phyloP scores from a whole-genome alignment of 2,888 invertebrate species.

The Lagria hirta region DNA sequence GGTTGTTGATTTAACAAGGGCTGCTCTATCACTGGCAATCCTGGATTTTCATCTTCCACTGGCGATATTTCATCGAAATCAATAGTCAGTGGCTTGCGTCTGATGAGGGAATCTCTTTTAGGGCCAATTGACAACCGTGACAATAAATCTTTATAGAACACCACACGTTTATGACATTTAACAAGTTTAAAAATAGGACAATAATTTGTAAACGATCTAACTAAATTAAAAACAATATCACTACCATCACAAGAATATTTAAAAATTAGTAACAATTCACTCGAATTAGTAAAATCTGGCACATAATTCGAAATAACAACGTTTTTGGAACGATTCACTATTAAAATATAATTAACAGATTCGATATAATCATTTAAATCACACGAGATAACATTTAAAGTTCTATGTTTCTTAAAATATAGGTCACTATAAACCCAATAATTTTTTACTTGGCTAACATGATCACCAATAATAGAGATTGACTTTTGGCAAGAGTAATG shows the following conservation, averaged over 20 bases:
- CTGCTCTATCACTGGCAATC: constrained; percentile 11
- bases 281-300: constrained; percentile 17
- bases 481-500: background rate
- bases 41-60: constrained; percentile 38
- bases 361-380: constrained; percentile 31
- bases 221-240: constrained; percentile 19
- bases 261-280: constrained; percentile 12
- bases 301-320: constrained; percentile 6
- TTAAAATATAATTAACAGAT: constrained; percentile 32
- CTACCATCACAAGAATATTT: constrained; percentile 14
- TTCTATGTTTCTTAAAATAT: constrained; percentile 41
- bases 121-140: constrained; percentile 13
- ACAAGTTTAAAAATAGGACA: constrained; percentile 13
- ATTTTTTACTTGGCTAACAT: constrained; percentile 3
- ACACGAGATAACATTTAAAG: constrained; percentile 31
- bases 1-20: constrained; percentile 9
- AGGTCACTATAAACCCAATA: constrained; percentile 39
- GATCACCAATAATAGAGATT: constrained; percentile 5
- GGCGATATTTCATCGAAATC: constrained; percentile 50
- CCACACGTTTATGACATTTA: constrained; percentile 5
- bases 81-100: constrained; percentile 19
- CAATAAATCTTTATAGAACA: constrained; percentile 17
- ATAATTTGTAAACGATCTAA: constrained; percentile 14
- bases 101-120: constrained; percentile 2
- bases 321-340: constrained; percentile 1